Conservation (phyloP, 2,888 invertebrate genomes). For the Alloscopus bannaensis region DNA sequence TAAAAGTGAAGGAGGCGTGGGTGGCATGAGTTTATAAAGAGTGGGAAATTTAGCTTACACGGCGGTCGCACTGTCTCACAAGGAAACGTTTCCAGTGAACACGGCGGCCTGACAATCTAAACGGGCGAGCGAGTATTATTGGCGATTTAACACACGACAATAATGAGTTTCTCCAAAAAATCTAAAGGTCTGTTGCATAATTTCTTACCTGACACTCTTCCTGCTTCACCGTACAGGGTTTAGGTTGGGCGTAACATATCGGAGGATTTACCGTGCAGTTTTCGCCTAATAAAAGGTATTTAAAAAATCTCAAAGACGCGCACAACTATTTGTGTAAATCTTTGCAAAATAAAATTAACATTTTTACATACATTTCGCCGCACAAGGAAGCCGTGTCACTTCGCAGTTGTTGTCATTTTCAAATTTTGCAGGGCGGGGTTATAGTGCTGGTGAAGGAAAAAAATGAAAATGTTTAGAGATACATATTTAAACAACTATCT, state of each 20-base stretch:
- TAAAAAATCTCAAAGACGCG: too few species aligned
- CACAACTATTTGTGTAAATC: too few species aligned
- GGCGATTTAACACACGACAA: too few species aligned
- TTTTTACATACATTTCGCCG: too few species aligned
- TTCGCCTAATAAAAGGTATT: constrained; percentile 22
- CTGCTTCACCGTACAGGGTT: constrained; percentile 45
- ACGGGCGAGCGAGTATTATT: too few species aligned
- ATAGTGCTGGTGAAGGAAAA: constrained; percentile 17
- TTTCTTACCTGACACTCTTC: constrained; percentile 32
- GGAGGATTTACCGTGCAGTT: constrained; percentile 38
- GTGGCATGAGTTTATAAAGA: neutral
- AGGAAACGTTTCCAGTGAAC: constrained; percentile 32
- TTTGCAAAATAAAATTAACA: too few species aligned
- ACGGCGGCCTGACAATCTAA: too few species aligned
- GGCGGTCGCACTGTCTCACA: constrained; percentile 50
- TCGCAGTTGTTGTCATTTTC: constrained; percentile 24
- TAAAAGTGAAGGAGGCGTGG: neutral
- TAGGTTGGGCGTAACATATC: constrained; percentile 33
- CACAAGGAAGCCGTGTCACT: too few species aligned
- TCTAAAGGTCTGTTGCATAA: too few species aligned
- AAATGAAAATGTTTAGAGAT: neutral
- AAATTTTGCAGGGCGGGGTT: constrained; percentile 48
- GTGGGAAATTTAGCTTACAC: constrained; percentile 36
- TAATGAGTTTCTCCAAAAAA: too few species aligned
- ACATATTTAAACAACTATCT: neutral